Percentiles rank a stretch among this genome's conserved stretches.
Conservation (phyloP, 1,140 invertebrate species). For the Papilio machaon region DNA sequence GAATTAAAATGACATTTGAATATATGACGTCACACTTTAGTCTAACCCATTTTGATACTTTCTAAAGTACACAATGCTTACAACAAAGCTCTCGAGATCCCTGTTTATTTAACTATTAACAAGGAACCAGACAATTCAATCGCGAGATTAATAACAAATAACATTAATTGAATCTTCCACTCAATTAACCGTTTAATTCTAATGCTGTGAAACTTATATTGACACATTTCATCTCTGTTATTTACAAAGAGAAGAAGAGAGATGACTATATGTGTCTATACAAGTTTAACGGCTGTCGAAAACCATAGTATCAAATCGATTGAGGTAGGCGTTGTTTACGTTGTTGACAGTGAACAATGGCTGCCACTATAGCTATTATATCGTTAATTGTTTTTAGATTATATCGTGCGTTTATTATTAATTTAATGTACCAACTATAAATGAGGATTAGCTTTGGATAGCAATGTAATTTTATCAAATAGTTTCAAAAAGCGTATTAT, state of each 20-base stretch:
- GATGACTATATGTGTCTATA: no score
- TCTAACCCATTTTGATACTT: background rate
- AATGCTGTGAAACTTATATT: background rate
- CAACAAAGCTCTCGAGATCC: background rate
- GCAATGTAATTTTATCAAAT: background rate
- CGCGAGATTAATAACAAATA: constrained; percentile 37
- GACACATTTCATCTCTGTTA: background rate
- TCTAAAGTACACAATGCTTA: background rate
- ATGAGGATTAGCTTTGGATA: background rate
- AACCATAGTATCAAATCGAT: background rate
- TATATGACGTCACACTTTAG: no score
- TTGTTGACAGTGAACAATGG: constrained; percentile 32
- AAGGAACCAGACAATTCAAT: background rate
- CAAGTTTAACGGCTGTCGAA: no score
- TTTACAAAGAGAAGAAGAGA: background rate
- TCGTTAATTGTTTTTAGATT: constrained; percentile 26
- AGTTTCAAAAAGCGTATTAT: no score
- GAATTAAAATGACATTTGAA: no score
- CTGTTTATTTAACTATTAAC: constrained; percentile 7
- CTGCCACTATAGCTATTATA: constrained; percentile 1
- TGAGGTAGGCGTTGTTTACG: constrained; percentile 10
- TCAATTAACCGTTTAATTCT: background rate
- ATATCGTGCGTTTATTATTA: background rate
- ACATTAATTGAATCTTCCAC: constrained; percentile 21
- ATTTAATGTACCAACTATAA: constrained; percentile 2